Conservation (phyloP, 2,797 vertebrate genomes). For the Synanceia verrucosa region DNA sequence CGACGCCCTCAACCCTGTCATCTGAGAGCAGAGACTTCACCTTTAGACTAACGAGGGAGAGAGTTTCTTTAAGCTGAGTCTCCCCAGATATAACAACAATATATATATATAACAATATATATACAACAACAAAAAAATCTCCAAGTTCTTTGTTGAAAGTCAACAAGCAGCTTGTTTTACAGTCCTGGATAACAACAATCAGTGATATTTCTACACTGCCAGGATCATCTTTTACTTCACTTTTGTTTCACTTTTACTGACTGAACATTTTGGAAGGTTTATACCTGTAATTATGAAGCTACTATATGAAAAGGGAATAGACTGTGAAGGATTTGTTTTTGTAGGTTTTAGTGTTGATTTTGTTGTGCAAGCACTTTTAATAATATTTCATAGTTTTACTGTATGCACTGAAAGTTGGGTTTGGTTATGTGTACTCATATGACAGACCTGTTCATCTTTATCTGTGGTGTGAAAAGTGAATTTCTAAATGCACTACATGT, state of each 20-base stretch:
- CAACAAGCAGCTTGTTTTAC: background rate
- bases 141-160: background rate
- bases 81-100: background rate
- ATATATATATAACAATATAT: too few species aligned
- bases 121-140: too few species aligned
- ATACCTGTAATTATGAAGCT: background rate
- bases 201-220: background rate
- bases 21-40: slow-evolving; percentile 50
- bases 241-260: too few species aligned
- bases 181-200: too few species aligned
- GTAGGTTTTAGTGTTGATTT: background rate
- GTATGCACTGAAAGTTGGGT: slow-evolving; percentile 21
- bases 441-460: slow-evolving; percentile 3
- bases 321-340: background rate
- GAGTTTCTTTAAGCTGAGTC: background rate
- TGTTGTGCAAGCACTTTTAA: slow-evolving; percentile 42
- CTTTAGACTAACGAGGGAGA: background rate
- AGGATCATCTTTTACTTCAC: too few species aligned
- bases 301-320: background rate
- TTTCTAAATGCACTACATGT: slow-evolving; percentile 33
- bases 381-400: slow-evolving; percentile 16
- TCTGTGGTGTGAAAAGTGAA: slow-evolving; percentile 33
- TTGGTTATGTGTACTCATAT: slow-evolving; percentile 32
- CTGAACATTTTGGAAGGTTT: too few species aligned
- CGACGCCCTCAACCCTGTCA: slow-evolving; percentile 87